Evolutionary conservation across 2,113 vertebrate genomes (phyloP), one percentile per base, ranked within the genome.

Genomic region (Caretta caretta): DNA sequence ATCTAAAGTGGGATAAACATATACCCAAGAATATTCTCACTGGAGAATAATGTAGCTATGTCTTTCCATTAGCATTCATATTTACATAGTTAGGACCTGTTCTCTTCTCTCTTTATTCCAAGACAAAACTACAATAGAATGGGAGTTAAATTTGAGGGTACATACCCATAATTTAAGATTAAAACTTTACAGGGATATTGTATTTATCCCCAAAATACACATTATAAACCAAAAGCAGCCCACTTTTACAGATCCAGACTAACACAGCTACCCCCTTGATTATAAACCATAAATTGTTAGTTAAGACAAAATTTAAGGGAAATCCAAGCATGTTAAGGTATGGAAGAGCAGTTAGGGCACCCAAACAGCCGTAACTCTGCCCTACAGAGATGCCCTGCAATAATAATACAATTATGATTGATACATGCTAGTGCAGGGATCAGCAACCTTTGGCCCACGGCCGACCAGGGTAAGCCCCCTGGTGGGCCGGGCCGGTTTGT

Each of bases 21-120:
- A 0, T 51, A 90, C 7, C 49, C 86, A 89, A 56, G 46, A 76
- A 83, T 22, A 35, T 0, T 0, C 20, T 29, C 14, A 69, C 51
- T 35, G 29, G 2, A 56, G 20, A 5, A 50, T 62, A 92, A 81
- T 84, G 54, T 6, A 1, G 1, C 29, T 69, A 19, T 80, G 8
- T 69, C 8, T 76, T 42, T 92, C 48, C 35, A 54, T 38, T 25
- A 83, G 42, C 22, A 24, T 79, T 94, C 48, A 14, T 17, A 54
- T 1, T 19, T 9, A 25, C 0, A 75, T 13, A 7, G n/a, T 5
- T 72, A 72, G 54, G 54, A n/a, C 87, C 80, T 89, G 54, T 8
- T 80, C 85, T 95, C 22, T 57, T 53, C 53, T 57, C 56, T 57
- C 25, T 57, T 57, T 57, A 57, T 57, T 25, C 56, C 56, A 57